Conservation (phyloP, 2,113 vertebrate species). For the Ia io region DNA sequence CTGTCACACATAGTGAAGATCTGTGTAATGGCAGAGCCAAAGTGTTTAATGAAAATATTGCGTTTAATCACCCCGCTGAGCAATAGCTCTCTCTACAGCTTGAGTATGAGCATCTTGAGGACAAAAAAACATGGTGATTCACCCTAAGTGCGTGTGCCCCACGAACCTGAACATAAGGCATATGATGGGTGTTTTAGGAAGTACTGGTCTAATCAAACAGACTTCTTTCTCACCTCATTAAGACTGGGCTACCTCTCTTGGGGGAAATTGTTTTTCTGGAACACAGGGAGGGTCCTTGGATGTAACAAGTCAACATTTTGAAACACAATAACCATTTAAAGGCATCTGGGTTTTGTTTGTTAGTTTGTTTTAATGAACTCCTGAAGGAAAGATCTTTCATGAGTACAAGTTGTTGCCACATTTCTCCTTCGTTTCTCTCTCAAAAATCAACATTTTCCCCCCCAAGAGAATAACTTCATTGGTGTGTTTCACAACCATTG, state of each 20-base stretch:
- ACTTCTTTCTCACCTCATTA: neutral
- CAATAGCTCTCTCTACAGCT: neutral
- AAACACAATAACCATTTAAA: neutral
- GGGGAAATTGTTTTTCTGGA: neutral
- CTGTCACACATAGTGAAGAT: too few species aligned
- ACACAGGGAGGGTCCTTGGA: neutral
- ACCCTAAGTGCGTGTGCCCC: neutral
- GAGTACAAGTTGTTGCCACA: neutral
- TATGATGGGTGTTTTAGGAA: neutral
- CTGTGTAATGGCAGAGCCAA: neutral
- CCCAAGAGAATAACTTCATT: neutral
- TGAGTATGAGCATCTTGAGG: neutral
- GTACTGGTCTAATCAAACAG: fast-evolving
- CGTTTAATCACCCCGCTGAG: neutral
- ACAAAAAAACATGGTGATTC: neutral
- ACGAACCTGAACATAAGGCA: neutral
- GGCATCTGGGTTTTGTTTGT: neutral
- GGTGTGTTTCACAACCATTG: neutral
- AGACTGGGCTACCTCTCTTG: neutral
- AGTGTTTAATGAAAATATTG: neutral
- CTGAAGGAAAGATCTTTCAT: neutral
- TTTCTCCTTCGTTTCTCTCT: neutral
- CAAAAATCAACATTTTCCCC: neutral
- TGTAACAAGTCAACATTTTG: neutral
- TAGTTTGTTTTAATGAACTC: neutral